phyloP scores from a whole-genome alignment of 1,140 invertebrate species.

The Achroia grisella region DNA sequence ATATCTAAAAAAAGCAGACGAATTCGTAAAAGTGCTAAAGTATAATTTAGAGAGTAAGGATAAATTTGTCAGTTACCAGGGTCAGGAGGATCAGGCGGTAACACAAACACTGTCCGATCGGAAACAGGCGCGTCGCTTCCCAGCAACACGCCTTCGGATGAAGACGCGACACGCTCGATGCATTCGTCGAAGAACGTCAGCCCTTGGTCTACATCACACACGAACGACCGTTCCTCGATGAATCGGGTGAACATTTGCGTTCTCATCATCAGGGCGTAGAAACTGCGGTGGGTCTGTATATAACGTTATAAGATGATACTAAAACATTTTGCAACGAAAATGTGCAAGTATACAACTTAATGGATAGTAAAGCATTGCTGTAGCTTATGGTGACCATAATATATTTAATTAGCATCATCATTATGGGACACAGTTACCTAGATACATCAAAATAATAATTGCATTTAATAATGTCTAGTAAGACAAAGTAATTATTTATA shows the following conservation, averaged over 20 bases:
- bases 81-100: conserved; percentile 89
- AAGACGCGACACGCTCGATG: conserved; percentile 85
- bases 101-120: conserved; percentile 95
- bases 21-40: too few relatives aligned
- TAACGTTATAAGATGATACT: conserved; percentile 7
- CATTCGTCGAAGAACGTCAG: conserved; percentile 99
- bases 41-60: too few relatives aligned
- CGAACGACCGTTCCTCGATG: conserved; percentile 98
- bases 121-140: conserved; percentile 75
- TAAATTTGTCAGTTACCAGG: conserved; percentile 28
- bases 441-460: too few relatives aligned
- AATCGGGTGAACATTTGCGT: conserved; percentile 99
- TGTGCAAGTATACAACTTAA: too few relatives aligned
- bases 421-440: too few relatives aligned
- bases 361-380: too few relatives aligned
- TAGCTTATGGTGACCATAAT: too few relatives aligned
- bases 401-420: too few relatives aligned
- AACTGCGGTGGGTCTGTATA: conserved; percentile 89
- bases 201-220: conserved; percentile 91
- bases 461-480: too few relatives aligned
- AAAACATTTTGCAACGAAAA: too few relatives aligned
- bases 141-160: conserved; percentile 82
- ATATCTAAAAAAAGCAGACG: too few relatives aligned
- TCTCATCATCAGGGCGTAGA: conserved; percentile 90
- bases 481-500: too few relatives aligned